These are phyloP conservation scores for Cottus gobio DNA, from an alignment of 2,113 vertebrate species.

Conservation along the genomic window DNA sequence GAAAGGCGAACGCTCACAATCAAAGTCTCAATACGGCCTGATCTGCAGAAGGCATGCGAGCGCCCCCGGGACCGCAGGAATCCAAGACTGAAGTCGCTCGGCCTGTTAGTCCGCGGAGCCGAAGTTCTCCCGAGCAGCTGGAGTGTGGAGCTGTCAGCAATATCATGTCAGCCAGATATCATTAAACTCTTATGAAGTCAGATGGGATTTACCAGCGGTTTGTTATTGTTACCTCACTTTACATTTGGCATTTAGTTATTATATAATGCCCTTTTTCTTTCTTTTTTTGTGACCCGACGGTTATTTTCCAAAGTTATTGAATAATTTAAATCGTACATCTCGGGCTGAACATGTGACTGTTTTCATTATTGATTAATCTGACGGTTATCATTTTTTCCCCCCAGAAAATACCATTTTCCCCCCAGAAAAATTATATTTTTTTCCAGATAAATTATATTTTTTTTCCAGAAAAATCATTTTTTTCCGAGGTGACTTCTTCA, in stretches of 20 bases:
- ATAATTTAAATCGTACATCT: too few relatives aligned
- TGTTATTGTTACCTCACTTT: neutral
- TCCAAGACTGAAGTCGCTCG: conserved; percentile 23
- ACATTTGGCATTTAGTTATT: neutral
- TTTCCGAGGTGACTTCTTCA: neutral
- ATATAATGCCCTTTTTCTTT: neutral
- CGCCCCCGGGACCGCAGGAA: conserved; percentile 7
- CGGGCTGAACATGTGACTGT: neutral
- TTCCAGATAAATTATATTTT: too few relatives aligned
- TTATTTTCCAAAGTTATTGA: neutral
- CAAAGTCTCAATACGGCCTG: conserved; percentile 16
- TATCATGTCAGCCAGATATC: conserved; percentile 5
- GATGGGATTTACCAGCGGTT: neutral
- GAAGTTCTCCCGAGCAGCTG: conserved; percentile 2
- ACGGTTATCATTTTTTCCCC: too few relatives aligned
- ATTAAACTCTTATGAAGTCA: conserved; percentile 1
- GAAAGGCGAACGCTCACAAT: conserved; percentile 34
- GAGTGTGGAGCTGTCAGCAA: conserved; percentile 14
- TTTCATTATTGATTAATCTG: neutral
- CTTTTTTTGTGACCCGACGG: neutral
- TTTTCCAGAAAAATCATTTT: neutral
- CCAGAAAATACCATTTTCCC: too few relatives aligned
- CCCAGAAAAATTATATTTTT: too few relatives aligned
- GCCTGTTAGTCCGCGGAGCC: conserved; percentile 18
- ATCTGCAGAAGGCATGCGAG: conserved; percentile 38